Evolutionary conservation across 2,113 vertebrate species (phyloP).

Genomic region (Mesocricetus auratus): DNA sequence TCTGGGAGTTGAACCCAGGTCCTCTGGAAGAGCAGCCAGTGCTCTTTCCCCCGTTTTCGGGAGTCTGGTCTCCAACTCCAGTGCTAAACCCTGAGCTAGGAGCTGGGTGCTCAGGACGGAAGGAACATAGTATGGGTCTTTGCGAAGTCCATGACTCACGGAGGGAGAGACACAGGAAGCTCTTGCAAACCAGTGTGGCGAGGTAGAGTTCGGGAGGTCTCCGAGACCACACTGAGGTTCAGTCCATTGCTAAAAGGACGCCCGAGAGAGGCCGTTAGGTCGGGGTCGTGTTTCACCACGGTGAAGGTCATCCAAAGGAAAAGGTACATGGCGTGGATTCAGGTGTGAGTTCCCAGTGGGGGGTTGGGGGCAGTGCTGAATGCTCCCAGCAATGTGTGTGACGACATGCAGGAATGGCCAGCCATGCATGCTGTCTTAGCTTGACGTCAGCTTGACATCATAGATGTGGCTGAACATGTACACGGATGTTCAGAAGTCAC

Average conservation of each 20-base stretch:
- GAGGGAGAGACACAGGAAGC: not conserved
- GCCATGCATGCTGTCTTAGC: accelerated
- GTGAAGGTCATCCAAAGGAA: not conserved
- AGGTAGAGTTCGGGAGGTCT: not conserved
- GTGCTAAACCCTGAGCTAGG: not conserved
- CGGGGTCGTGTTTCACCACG: not conserved
- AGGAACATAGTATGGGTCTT: not conserved
- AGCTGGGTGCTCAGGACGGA: not conserved
- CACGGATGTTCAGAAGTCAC: not conserved
- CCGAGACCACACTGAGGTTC: not conserved
- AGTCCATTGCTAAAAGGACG: not conserved
- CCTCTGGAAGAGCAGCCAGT: too few species aligned
- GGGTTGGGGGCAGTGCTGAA: accelerated
- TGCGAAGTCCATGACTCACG: not conserved
- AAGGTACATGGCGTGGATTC: not conserved
- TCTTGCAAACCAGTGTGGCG: not conserved
- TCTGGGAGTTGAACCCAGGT: too few species aligned
- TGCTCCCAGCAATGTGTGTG: accelerated
- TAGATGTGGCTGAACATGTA: not conserved
- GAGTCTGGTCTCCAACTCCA: not conserved
- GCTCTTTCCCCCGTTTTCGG: not conserved
- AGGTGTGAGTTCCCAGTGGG: not conserved
- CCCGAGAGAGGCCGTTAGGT: not conserved
- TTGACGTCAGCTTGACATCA: accelerated
- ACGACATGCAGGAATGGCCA: accelerated